Conservation (phyloP, 2,797 vertebrate species). For the Micrastur ruficollis region DNA sequence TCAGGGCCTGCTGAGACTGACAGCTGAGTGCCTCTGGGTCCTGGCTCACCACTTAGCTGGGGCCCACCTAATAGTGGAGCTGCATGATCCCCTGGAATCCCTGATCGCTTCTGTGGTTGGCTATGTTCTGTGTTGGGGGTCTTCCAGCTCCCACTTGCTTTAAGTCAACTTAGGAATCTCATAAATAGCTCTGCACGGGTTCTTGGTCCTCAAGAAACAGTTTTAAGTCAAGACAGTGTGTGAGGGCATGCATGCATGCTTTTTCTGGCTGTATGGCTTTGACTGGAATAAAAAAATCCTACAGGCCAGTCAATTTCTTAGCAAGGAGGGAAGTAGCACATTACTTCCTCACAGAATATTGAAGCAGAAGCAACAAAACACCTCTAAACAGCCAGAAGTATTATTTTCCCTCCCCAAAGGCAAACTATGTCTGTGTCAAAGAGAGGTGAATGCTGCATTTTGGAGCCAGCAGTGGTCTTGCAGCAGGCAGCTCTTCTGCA, state of each 20-base stretch:
- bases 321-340: not conserved
- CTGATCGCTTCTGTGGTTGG: not conserved
- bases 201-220: not conserved
- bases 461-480: not conserved
- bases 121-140: not conserved
- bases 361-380: not conserved
- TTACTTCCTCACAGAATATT: not conserved
- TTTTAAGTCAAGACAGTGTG: not conserved
- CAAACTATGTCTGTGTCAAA: not conserved
- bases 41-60: not conserved
- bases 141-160: not conserved
- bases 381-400: not conserved
- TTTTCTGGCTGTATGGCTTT: not conserved
- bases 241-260: fast-evolving
- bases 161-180: not conserved
- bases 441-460: not conserved
- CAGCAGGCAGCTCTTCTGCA: not conserved
- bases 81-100: not conserved
- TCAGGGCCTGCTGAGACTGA: not conserved
- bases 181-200: not conserved
- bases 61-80: not conserved
- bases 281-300: not conserved
- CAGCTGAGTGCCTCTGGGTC: not conserved
- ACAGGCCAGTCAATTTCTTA: not conserved
- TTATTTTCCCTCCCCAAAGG: not conserved